Evolutionary conservation across 2,797 vertebrate species (phyloP), one percentile per base, ranked within the genome.

Genomic region (Anguilla marmorata): DNA sequence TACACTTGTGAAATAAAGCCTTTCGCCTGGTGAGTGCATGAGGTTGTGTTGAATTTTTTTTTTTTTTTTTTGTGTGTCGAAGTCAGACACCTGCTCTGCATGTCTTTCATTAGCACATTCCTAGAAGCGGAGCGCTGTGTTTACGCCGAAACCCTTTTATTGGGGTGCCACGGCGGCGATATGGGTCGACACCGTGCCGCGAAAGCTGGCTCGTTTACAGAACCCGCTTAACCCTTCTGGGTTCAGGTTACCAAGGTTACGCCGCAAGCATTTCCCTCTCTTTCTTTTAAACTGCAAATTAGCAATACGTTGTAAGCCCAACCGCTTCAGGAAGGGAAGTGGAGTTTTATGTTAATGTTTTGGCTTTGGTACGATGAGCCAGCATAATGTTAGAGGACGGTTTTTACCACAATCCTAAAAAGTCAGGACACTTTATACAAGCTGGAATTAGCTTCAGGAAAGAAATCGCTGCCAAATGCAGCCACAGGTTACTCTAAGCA

Each of bases 71-170:
- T 60, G 3, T 60, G 82, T 76, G 41, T 66, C 87, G 50, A 88
- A 90, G 84, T 45, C 85, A 56, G 86, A 90, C 91, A 93, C 89
- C 89, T 91, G 89, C 83, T 88, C 86, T 74, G 88, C 87, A 56
- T 89, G 87, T 87, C 54, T 89, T 84, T 91, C 89, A 92, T 93
- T 91, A 91, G 76, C 56, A 90, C 87, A 91, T 89, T 91, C 90
- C 89, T 89, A 86, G 14, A 86, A 89, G 91, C 89, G 84, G 58
- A 89, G 88, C 63, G 33, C 48, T 87, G 63, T 86, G 88, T 88
- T 90, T 89, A 88, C 89, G 86, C 85, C 84, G 4, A 66, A 24
- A 7, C 2, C 3, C 21, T n/a, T 90, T 90, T 83, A 90, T 87
- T 74, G 89, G 83, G 85, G 76, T 27, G 85, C 88, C 14, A 87